phyloP scores from a whole-genome alignment of 2,113 vertebrate genomes.

The Speoplatyrhinus poulsoni region DNA sequence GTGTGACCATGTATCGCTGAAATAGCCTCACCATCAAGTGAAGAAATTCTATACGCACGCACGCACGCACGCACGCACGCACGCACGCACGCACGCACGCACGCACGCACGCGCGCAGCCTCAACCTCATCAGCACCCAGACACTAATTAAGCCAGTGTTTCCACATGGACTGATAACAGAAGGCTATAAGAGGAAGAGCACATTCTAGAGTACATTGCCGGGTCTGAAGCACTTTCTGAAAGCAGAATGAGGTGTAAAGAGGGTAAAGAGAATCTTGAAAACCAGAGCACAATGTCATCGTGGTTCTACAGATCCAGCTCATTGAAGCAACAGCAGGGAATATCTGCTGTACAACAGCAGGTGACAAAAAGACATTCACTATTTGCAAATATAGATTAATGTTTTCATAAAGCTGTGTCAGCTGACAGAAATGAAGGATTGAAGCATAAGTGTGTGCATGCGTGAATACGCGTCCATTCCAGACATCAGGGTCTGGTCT shows the following conservation, averaged over 20 bases:
- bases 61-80: conserved; percentile 1
- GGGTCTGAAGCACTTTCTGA: conserved; percentile 25
- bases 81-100: conserved; percentile 9
- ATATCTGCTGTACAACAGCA: too few relatives aligned
- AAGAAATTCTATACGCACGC: conserved; percentile 7
- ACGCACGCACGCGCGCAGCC: not conserved
- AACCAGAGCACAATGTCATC: too few relatives aligned
- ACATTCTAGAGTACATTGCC: conserved; percentile 39
- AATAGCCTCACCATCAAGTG: conserved; percentile 5
- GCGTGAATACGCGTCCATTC: too few relatives aligned
- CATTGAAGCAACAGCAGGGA: too few relatives aligned
- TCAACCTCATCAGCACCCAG: conserved; percentile 17
- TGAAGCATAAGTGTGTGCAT: too few relatives aligned
- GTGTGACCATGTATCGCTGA: not conserved
- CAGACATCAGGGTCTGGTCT: too few relatives aligned
- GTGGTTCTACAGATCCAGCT: too few relatives aligned
- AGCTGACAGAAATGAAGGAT: too few relatives aligned
- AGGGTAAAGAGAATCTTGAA: too few relatives aligned
- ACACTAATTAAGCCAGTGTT: conserved; percentile 51
- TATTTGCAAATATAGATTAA: too few relatives aligned
- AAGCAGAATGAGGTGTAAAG: conserved; percentile 3
- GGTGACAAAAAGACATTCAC: too few relatives aligned
- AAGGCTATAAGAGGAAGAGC: conserved; percentile 44
- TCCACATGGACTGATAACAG: conserved; percentile 47
- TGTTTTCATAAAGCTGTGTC: too few relatives aligned